Evolutionary conservation across 2,797 vertebrate species (phyloP).

Genomic region (Hyperoplus lanceolatus): DNA sequence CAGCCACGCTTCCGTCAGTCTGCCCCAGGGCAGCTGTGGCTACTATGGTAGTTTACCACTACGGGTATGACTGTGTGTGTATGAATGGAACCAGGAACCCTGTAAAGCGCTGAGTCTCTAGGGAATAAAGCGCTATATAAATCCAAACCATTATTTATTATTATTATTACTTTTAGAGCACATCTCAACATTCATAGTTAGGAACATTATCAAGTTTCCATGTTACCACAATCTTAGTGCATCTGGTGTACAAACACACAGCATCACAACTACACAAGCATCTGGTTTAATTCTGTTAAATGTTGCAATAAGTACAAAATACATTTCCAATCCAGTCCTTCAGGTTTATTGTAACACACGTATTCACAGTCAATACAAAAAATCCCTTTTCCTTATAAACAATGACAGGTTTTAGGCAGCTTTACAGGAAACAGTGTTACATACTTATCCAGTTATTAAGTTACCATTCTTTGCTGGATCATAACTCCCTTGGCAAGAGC

Average conservation of each 20-base stretch:
- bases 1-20: no score
- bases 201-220: background rate
- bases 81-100: no score
- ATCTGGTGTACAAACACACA: constrained; percentile 8
- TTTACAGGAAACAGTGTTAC: constrained; percentile 18
- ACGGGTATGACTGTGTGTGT: no score
- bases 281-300: background rate
- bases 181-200: background rate
- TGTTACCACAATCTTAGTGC: background rate
- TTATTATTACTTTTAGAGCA: background rate
- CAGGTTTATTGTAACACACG: background rate
- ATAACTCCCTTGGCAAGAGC: constrained; percentile 47
- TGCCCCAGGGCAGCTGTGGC: no score
- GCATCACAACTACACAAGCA: background rate
- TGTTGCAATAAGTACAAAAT: background rate
- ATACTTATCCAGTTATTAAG: constrained; percentile 7
- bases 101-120: no score
- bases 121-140: no score
- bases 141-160: background rate
- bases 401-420: background rate
- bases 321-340: constrained; percentile 2
- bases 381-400: background rate
- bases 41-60: no score
- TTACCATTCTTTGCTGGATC: constrained; percentile 24
- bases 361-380: constrained; percentile 16